phyloP scores from a whole-genome alignment of 2,797 vertebrate genomes.

The Triplophysa bombifrons region DNA sequence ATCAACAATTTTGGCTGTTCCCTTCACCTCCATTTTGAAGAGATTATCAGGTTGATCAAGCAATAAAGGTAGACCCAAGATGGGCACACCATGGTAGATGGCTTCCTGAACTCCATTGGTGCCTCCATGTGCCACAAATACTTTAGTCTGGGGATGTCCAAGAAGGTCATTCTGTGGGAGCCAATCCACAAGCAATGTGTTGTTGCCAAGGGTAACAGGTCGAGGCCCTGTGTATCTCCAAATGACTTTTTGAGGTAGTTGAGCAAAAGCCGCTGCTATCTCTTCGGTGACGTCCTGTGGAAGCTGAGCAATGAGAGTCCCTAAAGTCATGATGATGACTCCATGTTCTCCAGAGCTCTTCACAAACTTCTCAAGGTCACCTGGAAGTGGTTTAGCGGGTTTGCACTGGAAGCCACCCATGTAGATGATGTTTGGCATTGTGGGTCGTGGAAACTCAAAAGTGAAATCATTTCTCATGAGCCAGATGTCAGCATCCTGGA shows the following conservation, averaged over 20 bases:
- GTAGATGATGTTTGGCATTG: constrained; percentile 62
- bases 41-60: constrained; percentile 58
- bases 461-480: constrained; percentile 64
- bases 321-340: constrained; percentile 62
- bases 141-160: constrained; percentile 50
- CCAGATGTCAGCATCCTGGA: constrained; percentile 59
- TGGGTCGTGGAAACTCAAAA: constrained; percentile 63
- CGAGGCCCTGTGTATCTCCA: constrained; percentile 46
- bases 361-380: constrained; percentile 54
- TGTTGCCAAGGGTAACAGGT: constrained; percentile 50
- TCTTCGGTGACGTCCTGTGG: constrained; percentile 42
- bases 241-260: constrained; percentile 53
- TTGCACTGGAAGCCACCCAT: constrained; percentile 63
- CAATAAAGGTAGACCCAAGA: constrained; percentile 53
- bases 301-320: constrained; percentile 37
- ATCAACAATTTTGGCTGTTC: constrained; percentile 45
- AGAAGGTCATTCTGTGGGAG: constrained; percentile 57
- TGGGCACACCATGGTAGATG: constrained; percentile 55
- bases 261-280: constrained; percentile 46
- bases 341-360: constrained; percentile 51
- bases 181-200: constrained; percentile 52
- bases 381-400: constrained; percentile 48
- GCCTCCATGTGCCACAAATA: constrained; percentile 52
- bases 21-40: constrained; percentile 45
- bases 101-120: constrained; percentile 58